Evolutionary conservation across 23 tunicate species (phyloP), one percentile per base, ranked within the genome.

Genomic region (Halocynthia roretzi): DNA sequence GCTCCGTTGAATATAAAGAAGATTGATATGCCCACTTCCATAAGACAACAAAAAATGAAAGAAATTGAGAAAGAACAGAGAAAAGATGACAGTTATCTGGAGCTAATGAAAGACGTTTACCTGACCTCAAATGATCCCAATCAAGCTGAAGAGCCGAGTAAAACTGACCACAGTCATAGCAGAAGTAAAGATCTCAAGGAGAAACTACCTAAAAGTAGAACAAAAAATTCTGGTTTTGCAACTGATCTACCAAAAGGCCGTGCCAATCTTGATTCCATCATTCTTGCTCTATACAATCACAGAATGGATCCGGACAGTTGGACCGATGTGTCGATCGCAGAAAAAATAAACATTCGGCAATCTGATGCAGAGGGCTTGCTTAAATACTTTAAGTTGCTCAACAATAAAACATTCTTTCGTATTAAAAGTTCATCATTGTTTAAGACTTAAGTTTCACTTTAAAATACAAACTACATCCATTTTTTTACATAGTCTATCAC

Each of bases 1-100:
- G 89, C 96, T 51, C 96, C 96, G 6, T 57, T 90, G 83, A 90
- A 90, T 76, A 66, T 90, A 8, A 78, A 85, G 50, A 84, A 77
- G 67, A 71, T 73, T 15, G 68, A 90, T 69, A 75, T 90, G 50
- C 50, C 89, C 22, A 79, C 84, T 68, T 87, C 82, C 72, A 70
- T 14, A 55, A 56, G 54, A 67, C 10, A 23, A 18, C 50, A 20
- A 21, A 54, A 54, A 18, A 12, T 74, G 49, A 12, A 2, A 8
- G 78, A 74, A 21, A 64, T 54, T 8, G 23, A 53, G 56, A 54
- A 53, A n/a, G 8, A 8, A 15, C 78, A 74, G 31, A 64, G 18
- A 52, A 44, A 74, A 74, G 78, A 74, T 54, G 18, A 54, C 12
- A 0, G n/a, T n/a, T 74, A 53, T 74, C 15, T 74, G 10, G 17